phyloP scores from a whole-genome alignment of 2,888 invertebrate genomes.

The Sarcophaga subvicina region DNA sequence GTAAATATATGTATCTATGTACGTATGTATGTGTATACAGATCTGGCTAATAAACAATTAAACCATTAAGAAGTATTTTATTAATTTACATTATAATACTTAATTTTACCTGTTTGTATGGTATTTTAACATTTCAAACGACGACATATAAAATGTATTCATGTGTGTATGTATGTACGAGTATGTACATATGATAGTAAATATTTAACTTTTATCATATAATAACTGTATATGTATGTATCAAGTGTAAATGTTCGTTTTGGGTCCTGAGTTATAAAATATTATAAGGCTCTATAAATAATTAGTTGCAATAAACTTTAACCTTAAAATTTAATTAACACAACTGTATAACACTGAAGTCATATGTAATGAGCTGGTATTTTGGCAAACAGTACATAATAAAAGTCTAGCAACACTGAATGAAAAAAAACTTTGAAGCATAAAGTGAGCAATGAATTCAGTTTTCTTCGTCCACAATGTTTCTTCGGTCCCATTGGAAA shows the following conservation, averaged over 20 bases:
- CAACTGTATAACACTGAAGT: constrained; percentile 55
- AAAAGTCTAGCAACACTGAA: neutral
- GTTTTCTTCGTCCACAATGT: too few species aligned
- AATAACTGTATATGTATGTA: neutral
- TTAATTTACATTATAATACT: constrained; percentile 62
- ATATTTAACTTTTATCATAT: constrained; percentile 21
- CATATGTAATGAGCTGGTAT: constrained; percentile 19
- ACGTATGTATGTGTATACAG: neutral
- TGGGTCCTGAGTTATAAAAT: constrained; percentile 29
- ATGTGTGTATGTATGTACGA: neutral
- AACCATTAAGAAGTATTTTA: constrained; percentile 64
- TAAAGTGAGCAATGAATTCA: too few species aligned
- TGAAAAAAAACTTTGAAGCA: neutral
- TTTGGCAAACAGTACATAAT: neutral
- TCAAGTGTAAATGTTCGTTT: neutral
- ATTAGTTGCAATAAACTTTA: constrained; percentile 65
- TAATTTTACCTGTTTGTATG: constrained; percentile 40
- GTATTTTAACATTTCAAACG: constrained; percentile 35
- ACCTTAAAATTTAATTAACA: constrained; percentile 69
- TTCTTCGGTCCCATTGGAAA: too few species aligned
- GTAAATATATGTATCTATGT: neutral
- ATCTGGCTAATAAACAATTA: constrained; percentile 63
- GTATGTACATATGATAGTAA: neutral
- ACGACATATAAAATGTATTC: constrained; percentile 7
- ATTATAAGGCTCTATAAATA: constrained; percentile 65